Base-by-base conservation (phyloP, 23 tunicate species). In the Styela clava region DNA sequence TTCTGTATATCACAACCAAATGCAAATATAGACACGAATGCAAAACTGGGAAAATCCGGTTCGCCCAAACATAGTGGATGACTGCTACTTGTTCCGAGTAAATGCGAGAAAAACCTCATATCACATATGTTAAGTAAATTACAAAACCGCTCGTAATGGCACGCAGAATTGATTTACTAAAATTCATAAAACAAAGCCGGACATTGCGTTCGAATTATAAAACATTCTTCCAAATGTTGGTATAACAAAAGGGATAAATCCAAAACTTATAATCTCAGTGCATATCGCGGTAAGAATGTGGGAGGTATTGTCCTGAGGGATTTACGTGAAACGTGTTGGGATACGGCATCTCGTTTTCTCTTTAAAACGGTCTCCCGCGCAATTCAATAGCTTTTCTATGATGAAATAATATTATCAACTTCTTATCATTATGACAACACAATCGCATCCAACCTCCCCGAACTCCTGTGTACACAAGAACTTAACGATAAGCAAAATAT, bases 381-480 rank as follows among this genome's bases (percentile, higher is more conserved):
- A 44, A 44, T 44, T 44, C 56, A 44, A 44, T 44, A 12, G 12
- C 9, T 44, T 7, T 44, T 44, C 12, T 44, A 12, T 44, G 56
- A 44, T 44, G 56, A 44, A 44, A 44, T 44, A 67, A 67, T 67
- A 67, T 25, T 67, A 67, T 25, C 71, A 22, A 29, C 23, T 24
- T 67, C 71, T 67, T 67, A 67, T 67, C 71, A 67, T 67, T 67
- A 67, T 1, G 71, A 67, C 71, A 67, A 67, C 71, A 67, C 56
- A 67, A 25, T 67, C 31, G 22, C 31, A 25, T 67, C 31, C 71
- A 1, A 67, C 71, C 71, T 67, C 71, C 71, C 31, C 71, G 30
- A 29, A 67, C 31, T 67, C 24, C 24, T 67, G 71, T 67, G 71
- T 67, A 67, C 71, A 67, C 71, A 67, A 67, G 31, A 25, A 1